Conservation (phyloP, 2,113 vertebrate genomes). For the Camelus dromedarius region DNA sequence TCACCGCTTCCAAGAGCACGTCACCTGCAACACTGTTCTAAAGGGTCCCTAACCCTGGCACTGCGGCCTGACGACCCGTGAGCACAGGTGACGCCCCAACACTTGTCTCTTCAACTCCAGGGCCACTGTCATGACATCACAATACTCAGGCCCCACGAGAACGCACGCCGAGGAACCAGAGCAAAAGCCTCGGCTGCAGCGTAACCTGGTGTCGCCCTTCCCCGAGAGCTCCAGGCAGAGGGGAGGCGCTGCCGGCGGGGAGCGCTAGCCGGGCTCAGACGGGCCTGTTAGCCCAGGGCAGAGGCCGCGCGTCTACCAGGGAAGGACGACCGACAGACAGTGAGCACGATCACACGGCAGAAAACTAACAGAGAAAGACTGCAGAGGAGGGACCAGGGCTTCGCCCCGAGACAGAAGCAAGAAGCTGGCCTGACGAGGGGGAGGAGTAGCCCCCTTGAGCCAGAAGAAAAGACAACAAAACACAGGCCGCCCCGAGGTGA, state of each 20-base stretch:
- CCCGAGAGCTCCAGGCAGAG: too few species aligned
- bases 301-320: background rate
- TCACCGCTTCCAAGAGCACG: background rate
- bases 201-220: too few species aligned
- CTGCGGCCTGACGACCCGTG: background rate
- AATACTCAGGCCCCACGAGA: background rate
- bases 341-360: background rate
- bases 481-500: background rate
- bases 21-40: background rate
- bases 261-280: background rate
- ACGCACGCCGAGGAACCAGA: background rate
- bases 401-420: background rate
- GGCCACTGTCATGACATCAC: background rate
- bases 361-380: background rate
- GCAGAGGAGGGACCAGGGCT: background rate
- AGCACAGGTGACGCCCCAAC: background rate
- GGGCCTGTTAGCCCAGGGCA: background rate
- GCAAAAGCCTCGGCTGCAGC: background rate
- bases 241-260: background rate
- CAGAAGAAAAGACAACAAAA: slow-evolving; percentile 8
- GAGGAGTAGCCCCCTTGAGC: background rate
- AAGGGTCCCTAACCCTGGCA: background rate
- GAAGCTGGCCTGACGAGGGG: background rate
- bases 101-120: background rate
- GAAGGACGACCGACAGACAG: background rate